phyloP scores from a whole-genome alignment of 2,888 invertebrate genomes.

The Amiota mariae region DNA sequence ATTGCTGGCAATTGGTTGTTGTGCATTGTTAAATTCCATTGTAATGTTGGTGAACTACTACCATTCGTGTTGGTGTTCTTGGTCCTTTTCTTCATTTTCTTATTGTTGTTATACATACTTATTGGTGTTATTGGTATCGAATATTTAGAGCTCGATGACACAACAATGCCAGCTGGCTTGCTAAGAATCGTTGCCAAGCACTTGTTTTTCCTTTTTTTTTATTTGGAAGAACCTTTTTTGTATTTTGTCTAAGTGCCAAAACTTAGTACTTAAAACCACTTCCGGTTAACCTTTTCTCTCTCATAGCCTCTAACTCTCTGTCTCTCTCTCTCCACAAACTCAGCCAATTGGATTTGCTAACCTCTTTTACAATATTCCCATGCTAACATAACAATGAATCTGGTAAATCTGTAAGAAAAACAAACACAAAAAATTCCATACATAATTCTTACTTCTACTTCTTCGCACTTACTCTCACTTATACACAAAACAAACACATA shows the following conservation, averaged over 20 bases:
- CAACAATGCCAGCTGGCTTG: no score
- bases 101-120: no score
- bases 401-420: not conserved
- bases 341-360: constrained; percentile 17
- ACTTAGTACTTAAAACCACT: not conserved
- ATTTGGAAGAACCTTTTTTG: not conserved
- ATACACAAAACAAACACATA: constrained; percentile 32
- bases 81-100: no score
- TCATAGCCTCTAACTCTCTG: no score
- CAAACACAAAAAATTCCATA: not conserved
- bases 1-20: constrained; percentile 17
- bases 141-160: no score
- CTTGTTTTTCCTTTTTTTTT: no score
- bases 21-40: not conserved
- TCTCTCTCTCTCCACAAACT: not conserved
- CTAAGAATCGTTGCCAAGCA: no score
- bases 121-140: no score
- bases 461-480: constrained; percentile 7
- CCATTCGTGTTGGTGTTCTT: not conserved
- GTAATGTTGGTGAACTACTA: not conserved
- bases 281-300: constrained; percentile 3
- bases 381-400: not conserved
- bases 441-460: not conserved
- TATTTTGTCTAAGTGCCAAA: constrained; percentile 7
- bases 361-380: constrained; percentile 1